Conservation (phyloP, 1,140 invertebrate genomes). For the Maniola jurtina region DNA sequence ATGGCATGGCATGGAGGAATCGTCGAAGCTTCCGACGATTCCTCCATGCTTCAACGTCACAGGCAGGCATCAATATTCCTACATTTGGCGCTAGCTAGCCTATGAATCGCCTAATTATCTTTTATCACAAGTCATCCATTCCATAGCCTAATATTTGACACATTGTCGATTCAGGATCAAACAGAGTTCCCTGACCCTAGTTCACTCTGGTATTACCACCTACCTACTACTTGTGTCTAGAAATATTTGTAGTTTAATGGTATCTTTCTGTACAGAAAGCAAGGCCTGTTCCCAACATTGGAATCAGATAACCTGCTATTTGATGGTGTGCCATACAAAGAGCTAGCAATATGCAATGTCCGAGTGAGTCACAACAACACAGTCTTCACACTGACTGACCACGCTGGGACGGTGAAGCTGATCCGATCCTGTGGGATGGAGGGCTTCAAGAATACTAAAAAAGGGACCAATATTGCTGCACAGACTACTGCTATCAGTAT, state of each 20-base stretch:
- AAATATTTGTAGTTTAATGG: background rate
- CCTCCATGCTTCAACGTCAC: too few species aligned
- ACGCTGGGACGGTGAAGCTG: constrained; percentile 81
- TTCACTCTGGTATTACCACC: too few species aligned
- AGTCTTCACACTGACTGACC: constrained; percentile 86
- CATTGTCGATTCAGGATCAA: too few species aligned
- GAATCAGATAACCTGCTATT: constrained; percentile 87
- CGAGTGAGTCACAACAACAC: constrained; percentile 93
- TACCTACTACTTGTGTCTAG: too few species aligned
- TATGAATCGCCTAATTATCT: too few species aligned
- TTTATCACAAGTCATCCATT: too few species aligned
- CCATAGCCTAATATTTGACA: too few species aligned
- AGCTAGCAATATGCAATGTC: constrained; percentile 91
- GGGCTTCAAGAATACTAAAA: constrained; percentile 96
- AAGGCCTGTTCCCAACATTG: constrained; percentile 86
- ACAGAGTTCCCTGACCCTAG: too few species aligned
- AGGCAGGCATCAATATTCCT: too few species aligned
- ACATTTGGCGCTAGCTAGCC: too few species aligned
- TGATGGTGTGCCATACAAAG: constrained; percentile 87
- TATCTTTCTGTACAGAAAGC: constrained; percentile 77
- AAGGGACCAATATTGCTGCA: constrained; percentile 97
- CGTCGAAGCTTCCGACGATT: too few species aligned
- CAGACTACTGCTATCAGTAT: constrained; percentile 93
- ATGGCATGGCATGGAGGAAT: too few species aligned
- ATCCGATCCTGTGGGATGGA: constrained; percentile 90